phyloP scores from a whole-genome alignment of 2,113 vertebrate species.

The Platichthys stellatus region DNA sequence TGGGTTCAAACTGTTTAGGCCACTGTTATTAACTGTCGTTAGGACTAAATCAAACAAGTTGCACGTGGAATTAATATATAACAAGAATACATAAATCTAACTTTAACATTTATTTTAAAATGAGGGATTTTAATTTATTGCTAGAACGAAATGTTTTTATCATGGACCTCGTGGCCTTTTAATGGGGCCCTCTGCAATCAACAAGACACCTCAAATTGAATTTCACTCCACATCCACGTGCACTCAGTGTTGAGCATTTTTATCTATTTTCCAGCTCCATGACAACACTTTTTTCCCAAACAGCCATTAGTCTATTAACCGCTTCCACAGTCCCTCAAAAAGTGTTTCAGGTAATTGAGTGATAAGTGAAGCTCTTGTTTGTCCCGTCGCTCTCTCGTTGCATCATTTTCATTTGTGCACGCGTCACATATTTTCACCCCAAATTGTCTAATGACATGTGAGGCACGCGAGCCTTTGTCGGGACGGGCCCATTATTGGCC shows the following conservation, averaged over 20 bases:
- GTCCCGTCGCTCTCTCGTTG: constrained; percentile 48
- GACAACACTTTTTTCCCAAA: constrained; percentile 31
- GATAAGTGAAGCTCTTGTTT: constrained; percentile 69
- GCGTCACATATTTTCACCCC: constrained; percentile 59
- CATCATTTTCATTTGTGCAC: constrained; percentile 64
- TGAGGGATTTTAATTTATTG: not conserved
- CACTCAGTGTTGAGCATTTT: not conserved
- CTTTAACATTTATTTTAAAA: not conserved
- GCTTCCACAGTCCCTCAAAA: constrained; percentile 35
- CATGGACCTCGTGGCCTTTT: not conserved
- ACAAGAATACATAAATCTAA: too few relatives aligned
- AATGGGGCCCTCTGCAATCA: not conserved
- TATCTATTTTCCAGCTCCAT: constrained; percentile 18
- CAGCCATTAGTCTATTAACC: constrained; percentile 59
- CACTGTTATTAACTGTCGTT: not conserved
- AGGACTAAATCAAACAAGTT: too few relatives aligned
- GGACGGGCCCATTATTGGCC: constrained; percentile 63
- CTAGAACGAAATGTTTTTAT: not conserved
- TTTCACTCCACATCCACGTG: not conserved
- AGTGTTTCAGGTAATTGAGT: constrained; percentile 64
- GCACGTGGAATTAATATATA: too few relatives aligned
- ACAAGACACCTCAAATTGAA: not conserved
- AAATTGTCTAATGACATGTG: constrained; percentile 79
- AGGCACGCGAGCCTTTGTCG: constrained; percentile 74
- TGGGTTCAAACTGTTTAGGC: not conserved